phyloP scores from a whole-genome alignment of 2,113 vertebrate genomes.

The Phylloscopus trochiloides region DNA sequence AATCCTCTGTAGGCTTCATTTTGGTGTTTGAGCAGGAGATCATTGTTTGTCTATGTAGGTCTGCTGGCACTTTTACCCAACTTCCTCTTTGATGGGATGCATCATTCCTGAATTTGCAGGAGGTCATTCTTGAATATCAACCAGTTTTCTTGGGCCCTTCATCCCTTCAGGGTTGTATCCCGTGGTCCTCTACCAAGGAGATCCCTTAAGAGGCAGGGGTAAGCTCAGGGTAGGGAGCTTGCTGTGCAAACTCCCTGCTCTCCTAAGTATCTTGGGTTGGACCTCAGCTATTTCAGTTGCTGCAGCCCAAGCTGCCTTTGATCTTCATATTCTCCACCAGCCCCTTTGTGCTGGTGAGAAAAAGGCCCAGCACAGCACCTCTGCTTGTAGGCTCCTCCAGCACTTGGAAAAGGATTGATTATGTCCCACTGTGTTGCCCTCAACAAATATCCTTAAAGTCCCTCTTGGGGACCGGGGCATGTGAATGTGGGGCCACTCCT shows the following conservation, averaged over 20 bases:
- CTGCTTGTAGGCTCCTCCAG: background rate
- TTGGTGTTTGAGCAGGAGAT: background rate
- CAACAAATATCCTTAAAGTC: background rate
- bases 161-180: background rate
- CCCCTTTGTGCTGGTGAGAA: background rate
- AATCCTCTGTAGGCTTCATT: background rate
- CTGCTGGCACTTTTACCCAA: background rate
- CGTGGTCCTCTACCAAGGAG: background rate
- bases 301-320: background rate
- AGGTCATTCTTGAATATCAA: background rate
- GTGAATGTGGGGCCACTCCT: background rate
- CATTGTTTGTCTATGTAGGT: background rate
- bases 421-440: background rate
- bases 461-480: background rate
- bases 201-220: background rate
- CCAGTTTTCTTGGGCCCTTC: background rate
- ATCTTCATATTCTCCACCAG: background rate
- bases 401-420: background rate
- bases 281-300: background rate
- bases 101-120: background rate
- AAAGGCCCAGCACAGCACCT: background rate
- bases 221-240: background rate
- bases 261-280: background rate
- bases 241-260: background rate
- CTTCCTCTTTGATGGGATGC: background rate